Percentiles rank a stretch among this genome's conserved stretches.
Evolutionary conservation across 1,140 invertebrate genomes (phyloP).

Genomic region (Drosophila mojavensis): DNA sequence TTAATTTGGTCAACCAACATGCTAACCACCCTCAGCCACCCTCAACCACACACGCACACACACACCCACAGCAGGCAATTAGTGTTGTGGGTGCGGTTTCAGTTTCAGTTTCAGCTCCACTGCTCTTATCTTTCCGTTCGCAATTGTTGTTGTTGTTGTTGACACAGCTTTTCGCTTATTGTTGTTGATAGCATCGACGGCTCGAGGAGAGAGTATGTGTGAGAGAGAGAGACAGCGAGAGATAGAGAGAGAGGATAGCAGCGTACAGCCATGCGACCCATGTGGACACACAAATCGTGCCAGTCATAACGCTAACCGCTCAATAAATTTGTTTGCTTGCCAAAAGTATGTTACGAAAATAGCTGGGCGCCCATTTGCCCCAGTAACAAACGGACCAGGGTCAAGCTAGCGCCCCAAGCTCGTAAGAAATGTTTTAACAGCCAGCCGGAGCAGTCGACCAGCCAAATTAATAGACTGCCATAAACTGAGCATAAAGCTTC

Average conservation of each 20-base stretch:
- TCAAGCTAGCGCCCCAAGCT: not conserved
- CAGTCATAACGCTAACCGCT: slow-evolving; percentile 36
- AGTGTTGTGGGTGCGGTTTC: slow-evolving; percentile 69
- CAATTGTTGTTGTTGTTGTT: slow-evolving; percentile 21
- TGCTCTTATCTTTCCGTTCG: slow-evolving; percentile 58
- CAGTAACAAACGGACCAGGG: slow-evolving; percentile 5
- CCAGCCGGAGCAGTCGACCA: slow-evolving; percentile 15
- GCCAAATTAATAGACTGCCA: slow-evolving; percentile 6
- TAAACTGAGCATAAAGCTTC: slow-evolving; percentile 30
- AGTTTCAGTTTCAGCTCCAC: slow-evolving; percentile 30
- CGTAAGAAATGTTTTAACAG: slow-evolving; percentile 41
- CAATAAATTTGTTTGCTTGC: slow-evolving; percentile 39
- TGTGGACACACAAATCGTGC: slow-evolving; percentile 7
- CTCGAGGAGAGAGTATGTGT: slow-evolving; percentile 1
- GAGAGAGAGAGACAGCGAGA: not conserved
- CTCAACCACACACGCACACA: slow-evolving; percentile 20
- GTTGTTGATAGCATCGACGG: slow-evolving; percentile 39
- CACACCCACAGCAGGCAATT: slow-evolving; percentile 63
- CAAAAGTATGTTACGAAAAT: slow-evolving; percentile 45
- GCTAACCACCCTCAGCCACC: not conserved
- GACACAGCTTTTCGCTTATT: slow-evolving; percentile 39
- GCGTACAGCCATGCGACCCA: no score
- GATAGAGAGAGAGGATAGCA: not conserved
- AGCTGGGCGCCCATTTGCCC: not conserved
- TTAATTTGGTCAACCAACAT: slow-evolving; percentile 42